Evolutionary conservation across 1,140 invertebrate species (phyloP).

Genomic region (Ips typographus): DNA sequence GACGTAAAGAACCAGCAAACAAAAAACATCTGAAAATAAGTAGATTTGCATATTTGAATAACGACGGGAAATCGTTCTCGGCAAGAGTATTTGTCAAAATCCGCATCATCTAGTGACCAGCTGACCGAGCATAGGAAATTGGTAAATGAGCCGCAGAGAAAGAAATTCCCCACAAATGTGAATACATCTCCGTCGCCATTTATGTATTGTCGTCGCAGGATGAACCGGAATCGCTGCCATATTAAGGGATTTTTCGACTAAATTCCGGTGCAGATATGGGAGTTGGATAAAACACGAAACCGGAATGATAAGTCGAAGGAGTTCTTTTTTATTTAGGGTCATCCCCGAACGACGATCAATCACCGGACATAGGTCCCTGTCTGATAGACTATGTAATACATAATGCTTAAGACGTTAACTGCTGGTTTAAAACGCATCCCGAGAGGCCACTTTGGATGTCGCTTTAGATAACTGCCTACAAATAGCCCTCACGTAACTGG

Average conservation of each 20-base stretch:
- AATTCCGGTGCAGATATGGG: slow-evolving; percentile 15
- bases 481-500: too few species aligned
- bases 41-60: slow-evolving; percentile 40
- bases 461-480: too few species aligned
- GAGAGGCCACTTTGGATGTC: slow-evolving; percentile 45
- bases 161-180: slow-evolving; percentile 49
- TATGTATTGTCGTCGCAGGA: slow-evolving; percentile 40
- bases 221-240: slow-evolving; percentile 33
- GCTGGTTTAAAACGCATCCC: slow-evolving; percentile 50
- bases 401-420: slow-evolving; percentile 53
- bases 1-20: too few species aligned
- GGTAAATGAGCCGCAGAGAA: slow-evolving; percentile 47
- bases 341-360: slow-evolving; percentile 48
- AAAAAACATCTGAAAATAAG: too few species aligned
- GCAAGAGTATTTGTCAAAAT: slow-evolving; percentile 44
- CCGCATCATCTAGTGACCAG: slow-evolving; percentile 49
- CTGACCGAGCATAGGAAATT: slow-evolving; percentile 44
- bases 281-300: slow-evolving; percentile 46
- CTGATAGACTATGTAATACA: slow-evolving; percentile 51
- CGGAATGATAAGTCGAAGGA: slow-evolving; percentile 43
- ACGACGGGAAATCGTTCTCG: slow-evolving; percentile 35
- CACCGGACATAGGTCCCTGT: slow-evolving; percentile 44
- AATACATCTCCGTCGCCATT: slow-evolving; percentile 48
- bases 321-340: slow-evolving; percentile 46
- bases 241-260: slow-evolving; percentile 34